Base-by-base conservation (phyloP, 2,888 invertebrate genomes). In the Drosophila kuntzei region DNA sequence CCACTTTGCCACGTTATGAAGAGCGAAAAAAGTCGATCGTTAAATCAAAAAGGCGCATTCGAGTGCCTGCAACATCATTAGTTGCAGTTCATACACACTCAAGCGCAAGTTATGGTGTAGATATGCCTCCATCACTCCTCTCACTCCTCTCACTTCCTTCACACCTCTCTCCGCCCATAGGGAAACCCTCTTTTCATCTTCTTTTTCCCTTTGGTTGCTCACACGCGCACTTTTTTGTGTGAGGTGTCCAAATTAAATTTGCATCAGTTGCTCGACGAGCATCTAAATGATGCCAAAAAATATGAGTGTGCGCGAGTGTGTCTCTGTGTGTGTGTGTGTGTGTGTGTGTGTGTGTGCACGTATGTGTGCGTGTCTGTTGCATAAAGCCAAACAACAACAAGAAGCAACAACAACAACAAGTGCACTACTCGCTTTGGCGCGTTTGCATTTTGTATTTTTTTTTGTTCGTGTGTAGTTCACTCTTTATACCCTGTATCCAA, bases 11-110 rank as follows among this genome's bases (percentile, higher is more conserved):
- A 39, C 51, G 70, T 58, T 75, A 76, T 79, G 54, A 62, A 54
- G 44, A 55, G 39, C 29, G 29, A 27, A 78, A 80, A 87, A 85
- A 72, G 39, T 68, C 83, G 89, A 85, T 89, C 87, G 89, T 86
- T 86, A 88, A 89, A 85, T 88, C 87, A 85, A 89, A 85, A 88
- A 83, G 80, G 80, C 87, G 78, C 84, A 83, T 83, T 87, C 75
- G 76, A 89, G 85, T 89, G 85, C 87, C 88, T 89, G 85, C 85
- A 85, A 85, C 89, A 85, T 89, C 90, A 89, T 88, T 88, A 86
- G 89, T 88, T 86, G 89, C 89, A 89, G 87, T 88, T 88, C 88
- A 87, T 87, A 87, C 88, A 83, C 88, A 71, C 82, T 85, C 79
- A 81, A 84, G 86, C 66, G 89, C 82, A 82, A 89, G 89, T 87